Evolutionary conservation across 2,888 invertebrate genomes (phyloP).

Genomic region (Caenorhabditis becei): DNA sequence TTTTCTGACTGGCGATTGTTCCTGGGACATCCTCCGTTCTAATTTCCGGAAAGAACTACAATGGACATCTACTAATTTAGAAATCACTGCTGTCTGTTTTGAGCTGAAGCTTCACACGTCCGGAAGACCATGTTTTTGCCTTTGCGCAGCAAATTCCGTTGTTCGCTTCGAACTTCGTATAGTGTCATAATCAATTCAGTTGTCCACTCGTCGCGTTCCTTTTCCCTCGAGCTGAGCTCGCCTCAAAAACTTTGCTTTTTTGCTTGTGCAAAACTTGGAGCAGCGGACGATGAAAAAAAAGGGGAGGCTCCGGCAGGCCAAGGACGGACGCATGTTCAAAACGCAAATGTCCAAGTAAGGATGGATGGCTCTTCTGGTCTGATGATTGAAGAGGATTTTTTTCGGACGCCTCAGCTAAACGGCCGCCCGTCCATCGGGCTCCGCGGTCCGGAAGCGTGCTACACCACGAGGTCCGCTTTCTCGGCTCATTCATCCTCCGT

Average conservation of each 20-base stretch:
- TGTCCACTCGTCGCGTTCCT: slow-evolving; percentile 58
- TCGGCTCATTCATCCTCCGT: slow-evolving; percentile 28
- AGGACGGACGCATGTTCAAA: slow-evolving; percentile 47
- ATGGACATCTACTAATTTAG: slow-evolving; percentile 4
- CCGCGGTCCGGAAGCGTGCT: slow-evolving; percentile 6
- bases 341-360: slow-evolving; percentile 35
- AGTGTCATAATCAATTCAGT: slow-evolving; percentile 60
- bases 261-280: slow-evolving; percentile 40
- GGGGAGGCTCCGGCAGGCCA: neutral
- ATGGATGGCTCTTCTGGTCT: slow-evolving; percentile 41
- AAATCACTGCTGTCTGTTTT: neutral
- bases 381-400: slow-evolving; percentile 51
- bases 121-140: slow-evolving; percentile 35
- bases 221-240: slow-evolving; percentile 11
- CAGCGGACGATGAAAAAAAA: slow-evolving; percentile 11
- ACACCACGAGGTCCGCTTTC: slow-evolving; percentile 20
- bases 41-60: slow-evolving; percentile 36
- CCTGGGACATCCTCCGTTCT: neutral
- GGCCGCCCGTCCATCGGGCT: neutral
- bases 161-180: slow-evolving; percentile 57
- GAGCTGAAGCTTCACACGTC: neutral
- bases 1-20: slow-evolving; percentile 8
- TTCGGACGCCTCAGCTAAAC: neutral
- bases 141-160: slow-evolving; percentile 18
- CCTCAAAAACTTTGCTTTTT: slow-evolving; percentile 44